These are phyloP conservation scores for Amphiprion clarkii DNA, from an alignment of 2,797 vertebrate genomes.

Conservation along the genomic window DNA sequence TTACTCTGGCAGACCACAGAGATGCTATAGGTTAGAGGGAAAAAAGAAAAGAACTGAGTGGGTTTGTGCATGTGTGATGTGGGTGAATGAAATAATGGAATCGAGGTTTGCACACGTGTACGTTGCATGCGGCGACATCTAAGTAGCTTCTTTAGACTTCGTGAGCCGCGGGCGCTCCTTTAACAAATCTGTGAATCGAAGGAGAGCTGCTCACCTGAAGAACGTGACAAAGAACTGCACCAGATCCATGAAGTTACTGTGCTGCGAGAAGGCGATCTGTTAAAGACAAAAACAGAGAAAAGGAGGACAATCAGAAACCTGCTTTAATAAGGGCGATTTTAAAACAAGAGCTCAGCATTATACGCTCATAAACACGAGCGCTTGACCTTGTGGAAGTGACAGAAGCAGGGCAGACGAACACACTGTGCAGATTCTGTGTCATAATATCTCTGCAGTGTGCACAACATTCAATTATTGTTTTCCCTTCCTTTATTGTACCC, in stretches of 20 bases:
- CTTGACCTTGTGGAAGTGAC: constrained; percentile 52
- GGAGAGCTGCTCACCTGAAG: constrained; percentile 91
- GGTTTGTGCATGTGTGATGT: constrained; percentile 1
- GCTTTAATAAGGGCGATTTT: constrained; percentile 27
- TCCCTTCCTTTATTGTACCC: too few relatives aligned
- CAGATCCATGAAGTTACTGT: constrained; percentile 99
- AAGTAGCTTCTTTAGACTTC: constrained; percentile 32
- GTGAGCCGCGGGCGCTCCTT: constrained; percentile 29
- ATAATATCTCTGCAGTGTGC: too few relatives aligned
- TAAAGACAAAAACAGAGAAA: neutral
- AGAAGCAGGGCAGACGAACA: constrained; percentile 6
- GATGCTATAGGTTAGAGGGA: too few relatives aligned
- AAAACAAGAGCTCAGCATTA: constrained; percentile 46
- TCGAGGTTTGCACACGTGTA: neutral
- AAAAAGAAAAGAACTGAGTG: too few relatives aligned
- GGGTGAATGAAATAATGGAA: neutral
- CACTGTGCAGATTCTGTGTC: neutral
- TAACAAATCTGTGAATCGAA: neutral
- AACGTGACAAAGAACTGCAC: constrained; percentile 99
- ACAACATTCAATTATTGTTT: too few relatives aligned
- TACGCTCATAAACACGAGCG: constrained; percentile 16
- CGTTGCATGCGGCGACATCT: constrained; percentile 13
- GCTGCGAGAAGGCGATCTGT: constrained; percentile 98
- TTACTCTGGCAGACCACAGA: too few relatives aligned
- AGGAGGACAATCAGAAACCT: constrained; percentile 26